Evolutionary conservation across 2,113 vertebrate genomes (phyloP).

Genomic region (Pollachius pollachius): DNA sequence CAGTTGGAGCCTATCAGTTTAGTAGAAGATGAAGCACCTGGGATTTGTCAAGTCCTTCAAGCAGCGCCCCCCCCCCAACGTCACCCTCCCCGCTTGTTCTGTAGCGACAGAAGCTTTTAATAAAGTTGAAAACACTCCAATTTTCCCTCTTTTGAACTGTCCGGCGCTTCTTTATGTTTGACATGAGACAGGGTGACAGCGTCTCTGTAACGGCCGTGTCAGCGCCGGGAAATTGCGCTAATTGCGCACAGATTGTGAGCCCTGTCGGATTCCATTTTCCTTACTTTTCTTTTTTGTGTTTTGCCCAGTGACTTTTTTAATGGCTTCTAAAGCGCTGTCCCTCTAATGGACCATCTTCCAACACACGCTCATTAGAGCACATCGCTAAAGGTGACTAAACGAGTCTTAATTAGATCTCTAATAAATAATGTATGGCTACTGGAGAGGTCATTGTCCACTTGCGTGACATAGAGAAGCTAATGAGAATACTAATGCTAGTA

Average conservation of each 20-base stretch:
- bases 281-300: conserved; percentile 10
- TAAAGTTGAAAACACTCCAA: conserved; percentile 45
- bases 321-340: conserved; percentile 43
- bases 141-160: conserved; percentile 56
- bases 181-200: conserved; percentile 63
- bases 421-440: conserved; percentile 51
- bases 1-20: conserved; percentile 41
- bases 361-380: conserved; percentile 23
- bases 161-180: conserved; percentile 50
- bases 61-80: conserved; percentile 10
- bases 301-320: conserved; percentile 34
- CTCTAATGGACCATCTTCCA: not conserved
- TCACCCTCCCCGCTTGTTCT: conserved; percentile 24
- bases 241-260: conserved; percentile 61
- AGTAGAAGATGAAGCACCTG: conserved; percentile 55
- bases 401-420: conserved; percentile 52
- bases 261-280: conserved; percentile 57
- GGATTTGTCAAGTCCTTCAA: conserved; percentile 48
- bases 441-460: conserved; percentile 40
- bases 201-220: not conserved
- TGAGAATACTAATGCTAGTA: conserved; percentile 17
- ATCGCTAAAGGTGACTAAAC: conserved; percentile 33
- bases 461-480: conserved; percentile 30
- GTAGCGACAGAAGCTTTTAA: conserved; percentile 59
- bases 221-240: conserved; percentile 29